These are phyloP conservation scores for Turritopsis rubra DNA, from an alignment of 30 jellyfish, hydroid and myxozoan genomes.

Conservation along the genomic window DNA sequence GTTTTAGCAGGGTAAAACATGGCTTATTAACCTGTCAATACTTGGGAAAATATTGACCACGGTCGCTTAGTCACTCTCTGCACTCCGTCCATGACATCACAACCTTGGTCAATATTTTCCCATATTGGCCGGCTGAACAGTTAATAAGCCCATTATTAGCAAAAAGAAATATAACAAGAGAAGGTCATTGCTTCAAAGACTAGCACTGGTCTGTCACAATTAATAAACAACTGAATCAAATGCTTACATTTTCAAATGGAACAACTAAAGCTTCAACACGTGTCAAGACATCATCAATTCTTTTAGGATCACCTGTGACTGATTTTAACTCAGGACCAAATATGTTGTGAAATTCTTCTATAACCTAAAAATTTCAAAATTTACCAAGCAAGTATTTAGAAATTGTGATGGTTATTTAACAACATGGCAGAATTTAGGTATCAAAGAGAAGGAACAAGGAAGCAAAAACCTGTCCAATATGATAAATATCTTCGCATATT, in stretches of 20 bases:
- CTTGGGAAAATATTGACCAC: too few species aligned
- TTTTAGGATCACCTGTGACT: constrained; percentile 93
- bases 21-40: too few species aligned
- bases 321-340: constrained; percentile 95
- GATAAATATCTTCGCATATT: constrained; percentile 87
- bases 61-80: too few species aligned
- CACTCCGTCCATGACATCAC: too few species aligned
- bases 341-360: constrained; percentile 91
- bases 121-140: too few species aligned
- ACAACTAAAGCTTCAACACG: constrained; percentile 79
- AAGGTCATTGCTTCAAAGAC: too few species aligned
- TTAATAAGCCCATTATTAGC: too few species aligned
- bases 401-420: background rate
- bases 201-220: background rate
- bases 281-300: constrained; percentile 86
- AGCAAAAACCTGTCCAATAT: constrained; percentile 89
- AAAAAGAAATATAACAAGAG: background rate
- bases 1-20: too few species aligned
- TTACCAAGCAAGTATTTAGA: background rate
- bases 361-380: constrained; percentile 35
- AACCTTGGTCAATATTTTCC: too few species aligned
- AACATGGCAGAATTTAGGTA: background rate
- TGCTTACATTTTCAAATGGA: constrained; percentile 84
- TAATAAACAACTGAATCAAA: background rate
- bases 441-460: too few species aligned